Evolutionary conservation across 2,888 invertebrate species (phyloP), one percentile per base, ranked within the genome.

Genomic region (Germaria angustata): DNA sequence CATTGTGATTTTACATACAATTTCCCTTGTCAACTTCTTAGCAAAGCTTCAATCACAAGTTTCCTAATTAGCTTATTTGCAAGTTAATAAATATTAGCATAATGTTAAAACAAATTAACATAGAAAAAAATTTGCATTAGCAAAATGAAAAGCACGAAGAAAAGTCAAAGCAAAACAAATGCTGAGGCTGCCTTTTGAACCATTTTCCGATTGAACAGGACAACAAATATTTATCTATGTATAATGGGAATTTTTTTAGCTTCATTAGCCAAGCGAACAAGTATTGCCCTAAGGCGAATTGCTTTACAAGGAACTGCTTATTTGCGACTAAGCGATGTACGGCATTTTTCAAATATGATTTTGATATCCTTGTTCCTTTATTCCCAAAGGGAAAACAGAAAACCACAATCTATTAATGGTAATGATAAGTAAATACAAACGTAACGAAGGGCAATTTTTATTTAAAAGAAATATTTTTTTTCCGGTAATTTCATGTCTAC

Each of bases 211-310:
- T 65, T 15, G 4, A 6, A 41, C 17, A 59, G 13, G 22, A 28
- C 44, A 65, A 44, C 44, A 55, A 65, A 65, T 53, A 55, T 65
- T 73, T 73, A 5, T 28, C 28, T 28, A 17, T 65, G 11, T 20
- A 34, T 22, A 17, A 36, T 73, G 53, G 20, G 34, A 53, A 53
- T 44, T 20, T 53, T 63, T 73, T 53, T 63, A 44, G 63, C 34
- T 61, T 65, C 73, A 73, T 65, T 73, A 73, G 73, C 51, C 41
- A 41, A 41, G 0, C 28, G 53, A 63, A 9, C 13, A 39, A 39
- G 17, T 41, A 6, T 32, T 32, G 15, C 11, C 22, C 51, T 61
- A 28, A 51, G 41, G 68, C 55, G 17, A 69, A 44, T 44, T 69
- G 36, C 6, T 15, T 39, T 8, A 34, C 20, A 55, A 13, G 15